These are phyloP conservation scores for Laticauda laticaudata DNA, from an alignment of 2,113 vertebrate species.

Conservation along the genomic window DNA sequence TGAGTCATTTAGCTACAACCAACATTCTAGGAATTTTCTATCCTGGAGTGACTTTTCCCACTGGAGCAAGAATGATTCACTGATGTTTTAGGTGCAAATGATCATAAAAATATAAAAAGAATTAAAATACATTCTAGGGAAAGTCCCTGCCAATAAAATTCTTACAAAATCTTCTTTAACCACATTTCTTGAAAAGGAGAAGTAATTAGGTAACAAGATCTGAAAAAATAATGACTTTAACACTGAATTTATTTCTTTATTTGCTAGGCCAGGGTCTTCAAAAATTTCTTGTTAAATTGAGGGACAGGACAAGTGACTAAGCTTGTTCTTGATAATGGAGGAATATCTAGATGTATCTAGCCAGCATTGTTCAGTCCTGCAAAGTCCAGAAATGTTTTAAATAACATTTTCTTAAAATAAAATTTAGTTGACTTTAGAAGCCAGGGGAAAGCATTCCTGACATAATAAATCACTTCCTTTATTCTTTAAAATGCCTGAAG, in stretches of 20 bases:
- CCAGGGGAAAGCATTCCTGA: background rate
- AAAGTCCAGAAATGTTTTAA: background rate
- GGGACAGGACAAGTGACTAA: background rate
- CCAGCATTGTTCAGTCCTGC: background rate
- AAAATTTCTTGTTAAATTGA: background rate
- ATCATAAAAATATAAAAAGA: background rate
- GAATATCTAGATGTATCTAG: background rate
- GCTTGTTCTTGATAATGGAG: background rate
- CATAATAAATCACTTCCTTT: background rate
- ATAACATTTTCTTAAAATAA: background rate
- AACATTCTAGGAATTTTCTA: background rate
- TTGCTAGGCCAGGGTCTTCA: background rate
- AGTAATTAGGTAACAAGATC: background rate
- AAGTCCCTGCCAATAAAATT: background rate
- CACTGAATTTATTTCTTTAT: background rate
- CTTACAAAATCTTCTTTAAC: background rate
- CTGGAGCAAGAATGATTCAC: slow-evolving; percentile 4
- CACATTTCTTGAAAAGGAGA: background rate
- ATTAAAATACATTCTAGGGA: background rate
- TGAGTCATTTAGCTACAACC: slow-evolving; percentile 31
- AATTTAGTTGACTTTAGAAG: background rate
- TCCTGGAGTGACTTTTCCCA: slow-evolving; percentile 24
- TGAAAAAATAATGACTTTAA: background rate
- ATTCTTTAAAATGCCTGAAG: background rate
- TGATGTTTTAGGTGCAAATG: background rate